Evolutionary conservation across 2,113 vertebrate genomes (phyloP).

Genomic region (Gymnarchus niloticus): DNA sequence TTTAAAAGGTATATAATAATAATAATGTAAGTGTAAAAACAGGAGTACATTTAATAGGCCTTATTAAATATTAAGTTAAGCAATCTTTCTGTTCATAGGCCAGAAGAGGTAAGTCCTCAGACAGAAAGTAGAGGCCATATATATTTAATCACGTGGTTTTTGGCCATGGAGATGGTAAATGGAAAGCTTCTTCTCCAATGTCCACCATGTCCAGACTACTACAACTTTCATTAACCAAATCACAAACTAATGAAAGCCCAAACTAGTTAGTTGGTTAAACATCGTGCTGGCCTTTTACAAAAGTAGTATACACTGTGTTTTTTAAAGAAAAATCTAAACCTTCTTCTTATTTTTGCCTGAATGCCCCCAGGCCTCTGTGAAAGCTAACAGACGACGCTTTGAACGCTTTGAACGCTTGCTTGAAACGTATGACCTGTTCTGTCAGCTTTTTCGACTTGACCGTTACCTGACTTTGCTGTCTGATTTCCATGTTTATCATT

Average conservation of each 20-base stretch:
- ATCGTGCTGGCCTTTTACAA: neutral
- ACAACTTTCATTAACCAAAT: neutral
- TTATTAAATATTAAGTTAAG: neutral
- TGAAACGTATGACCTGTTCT: too few relatives aligned
- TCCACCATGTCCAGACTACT: neutral
- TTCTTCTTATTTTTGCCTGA: too few relatives aligned
- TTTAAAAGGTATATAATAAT: slow-evolving; percentile 18
- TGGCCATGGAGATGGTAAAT: neutral
- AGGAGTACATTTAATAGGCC: slow-evolving; percentile 13
- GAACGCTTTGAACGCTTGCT: too few relatives aligned
- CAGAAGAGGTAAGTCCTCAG: neutral
- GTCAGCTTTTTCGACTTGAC: too few relatives aligned
- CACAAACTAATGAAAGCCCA: neutral
- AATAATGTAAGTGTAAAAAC: slow-evolving; percentile 37
- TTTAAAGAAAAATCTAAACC: too few relatives aligned
- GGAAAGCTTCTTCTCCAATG: neutral
- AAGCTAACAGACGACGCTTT: too few relatives aligned
- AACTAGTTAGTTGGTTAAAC: neutral
- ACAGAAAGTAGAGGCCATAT: neutral
- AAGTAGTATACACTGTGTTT: too few relatives aligned
- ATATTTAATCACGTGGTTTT: neutral
- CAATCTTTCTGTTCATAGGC: neutral
- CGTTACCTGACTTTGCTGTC: too few relatives aligned
- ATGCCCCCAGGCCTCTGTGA: too few relatives aligned
- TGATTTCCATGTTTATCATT: too few relatives aligned